Evolutionary conservation across 2,113 vertebrate genomes (phyloP).

Genomic region (Dasyornis broadbenti): DNA sequence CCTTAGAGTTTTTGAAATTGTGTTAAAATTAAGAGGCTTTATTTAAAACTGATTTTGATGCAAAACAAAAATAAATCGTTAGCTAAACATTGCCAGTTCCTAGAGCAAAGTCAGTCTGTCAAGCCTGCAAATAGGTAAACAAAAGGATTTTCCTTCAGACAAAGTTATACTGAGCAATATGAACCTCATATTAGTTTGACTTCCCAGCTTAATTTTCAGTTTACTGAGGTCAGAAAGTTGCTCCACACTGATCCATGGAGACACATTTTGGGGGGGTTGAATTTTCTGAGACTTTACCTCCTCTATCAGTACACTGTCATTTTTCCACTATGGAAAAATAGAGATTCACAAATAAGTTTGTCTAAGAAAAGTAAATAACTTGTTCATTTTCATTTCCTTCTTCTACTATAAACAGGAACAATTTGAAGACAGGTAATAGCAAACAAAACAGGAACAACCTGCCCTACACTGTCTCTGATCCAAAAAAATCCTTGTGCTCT

Average conservation of each 20-base stretch:
- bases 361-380: neutral
- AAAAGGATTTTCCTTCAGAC: neutral
- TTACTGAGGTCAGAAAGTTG: neutral
- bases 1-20: neutral
- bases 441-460: neutral
- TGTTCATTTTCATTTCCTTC: neutral
- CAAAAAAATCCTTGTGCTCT: neutral
- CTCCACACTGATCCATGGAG: neutral
- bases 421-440: neutral
- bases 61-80: neutral
- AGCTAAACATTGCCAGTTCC: neutral
- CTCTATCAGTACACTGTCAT: neutral
- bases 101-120: neutral
- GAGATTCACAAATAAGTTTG: neutral
- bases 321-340: neutral
- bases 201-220: neutral
- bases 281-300: neutral
- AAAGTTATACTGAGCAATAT: slow-evolving; percentile 8
- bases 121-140: neutral
- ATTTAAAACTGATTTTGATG: slow-evolving; percentile 8
- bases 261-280: neutral
- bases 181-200: neutral
- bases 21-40: slow-evolving; percentile 7
- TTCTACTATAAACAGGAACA: neutral
- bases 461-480: neutral